Evolutionary conservation across 2,797 vertebrate genomes (phyloP).

Genomic region (Bovichtus variegatus): DNA sequence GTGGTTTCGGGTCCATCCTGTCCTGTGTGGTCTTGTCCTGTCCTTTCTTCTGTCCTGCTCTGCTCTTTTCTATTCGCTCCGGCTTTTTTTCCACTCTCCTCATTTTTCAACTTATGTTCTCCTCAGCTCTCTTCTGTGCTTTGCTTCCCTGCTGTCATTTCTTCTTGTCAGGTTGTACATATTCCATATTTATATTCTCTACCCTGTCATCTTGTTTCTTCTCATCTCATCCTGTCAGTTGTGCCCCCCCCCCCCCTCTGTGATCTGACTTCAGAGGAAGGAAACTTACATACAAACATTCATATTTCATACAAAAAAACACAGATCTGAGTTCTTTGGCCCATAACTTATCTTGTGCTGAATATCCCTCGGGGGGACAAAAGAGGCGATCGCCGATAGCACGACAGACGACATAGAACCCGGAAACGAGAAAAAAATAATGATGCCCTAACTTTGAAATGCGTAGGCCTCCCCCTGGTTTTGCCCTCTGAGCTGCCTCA

Average conservation of each 20-base stretch:
- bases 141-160: conserved; percentile 53
- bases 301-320: conserved; percentile 26
- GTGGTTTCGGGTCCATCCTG: conserved; percentile 8
- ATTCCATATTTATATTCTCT: conserved; percentile 56
- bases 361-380: conserved; percentile 23
- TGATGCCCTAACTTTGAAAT: conserved; percentile 63
- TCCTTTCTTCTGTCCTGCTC: not conserved
- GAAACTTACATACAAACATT: conserved; percentile 38
- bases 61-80: not conserved
- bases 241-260: not conserved
- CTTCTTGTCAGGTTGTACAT: conserved; percentile 47
- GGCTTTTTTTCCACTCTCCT: not conserved
- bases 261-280: conserved; percentile 54
- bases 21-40: not conserved
- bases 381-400: not conserved
- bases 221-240: conserved; percentile 44
- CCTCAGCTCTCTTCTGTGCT: conserved; percentile 22
- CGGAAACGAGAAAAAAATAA: conserved; percentile 56
- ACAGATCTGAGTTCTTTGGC: conserved; percentile 30
- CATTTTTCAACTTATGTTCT: conserved; percentile 3
- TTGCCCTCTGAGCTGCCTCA: conserved; percentile 1
- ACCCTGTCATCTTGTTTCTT: conserved; percentile 44
- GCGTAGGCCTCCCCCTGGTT: conserved; percentile 5
- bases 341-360: conserved; percentile 20
- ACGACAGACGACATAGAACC: conserved; percentile 18